Percentiles rank a stretch among this genome's conserved stretches.
These are phyloP conservation scores for Azorinus chamasolen DNA, from an alignment of 2,888 invertebrate species.

Conservation along the genomic window DNA sequence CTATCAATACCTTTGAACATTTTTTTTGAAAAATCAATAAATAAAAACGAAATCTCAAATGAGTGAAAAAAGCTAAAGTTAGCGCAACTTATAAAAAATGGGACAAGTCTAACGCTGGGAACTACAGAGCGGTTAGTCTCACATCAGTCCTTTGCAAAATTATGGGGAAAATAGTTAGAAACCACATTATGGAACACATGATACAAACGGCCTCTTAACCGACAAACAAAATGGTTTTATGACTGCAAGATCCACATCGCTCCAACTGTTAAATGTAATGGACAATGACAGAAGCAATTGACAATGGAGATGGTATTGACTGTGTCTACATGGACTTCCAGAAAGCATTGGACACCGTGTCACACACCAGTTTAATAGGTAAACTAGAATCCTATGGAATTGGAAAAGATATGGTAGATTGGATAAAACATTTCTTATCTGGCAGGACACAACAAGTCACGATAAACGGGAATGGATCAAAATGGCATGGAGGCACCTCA, in stretches of 20 bases:
- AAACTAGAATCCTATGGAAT: conserved; percentile 13
- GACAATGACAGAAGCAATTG: conserved; percentile 24
- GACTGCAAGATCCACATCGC: conserved; percentile 1
- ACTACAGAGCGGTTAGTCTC: conserved; percentile 19
- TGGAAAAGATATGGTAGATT: conserved; percentile 8
- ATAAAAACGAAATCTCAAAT: neutral
- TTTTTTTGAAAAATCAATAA: conserved; percentile 3
- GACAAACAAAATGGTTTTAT: conserved; percentile 12
- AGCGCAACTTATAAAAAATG: conserved; percentile 20
- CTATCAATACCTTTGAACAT: conserved; percentile 10
- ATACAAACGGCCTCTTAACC: conserved; percentile 6
- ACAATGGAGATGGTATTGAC: conserved; percentile 13
- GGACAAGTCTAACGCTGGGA: conserved; percentile 16
- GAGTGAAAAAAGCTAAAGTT: conserved; percentile 11
- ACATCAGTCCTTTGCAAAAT: conserved; percentile 15
- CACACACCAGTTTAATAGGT: conserved; percentile 6
- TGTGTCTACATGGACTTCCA: conserved; percentile 19
- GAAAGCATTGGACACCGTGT: conserved; percentile 22
- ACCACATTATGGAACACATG: conserved; percentile 10
- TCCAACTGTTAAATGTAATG: conserved; percentile 15
- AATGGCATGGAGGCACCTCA: neutral
- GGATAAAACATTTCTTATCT: conserved; percentile 7
- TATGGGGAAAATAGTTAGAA: conserved; percentile 8
- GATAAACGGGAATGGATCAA: conserved; percentile 3
- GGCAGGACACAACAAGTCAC: conserved; percentile 4